A percentile compares a stretch with the other conserved stretches of the same genome.
These are phyloP conservation scores for Phorcus lineatus DNA, from an alignment of 2,888 invertebrate genomes.

Conservation along the genomic window DNA sequence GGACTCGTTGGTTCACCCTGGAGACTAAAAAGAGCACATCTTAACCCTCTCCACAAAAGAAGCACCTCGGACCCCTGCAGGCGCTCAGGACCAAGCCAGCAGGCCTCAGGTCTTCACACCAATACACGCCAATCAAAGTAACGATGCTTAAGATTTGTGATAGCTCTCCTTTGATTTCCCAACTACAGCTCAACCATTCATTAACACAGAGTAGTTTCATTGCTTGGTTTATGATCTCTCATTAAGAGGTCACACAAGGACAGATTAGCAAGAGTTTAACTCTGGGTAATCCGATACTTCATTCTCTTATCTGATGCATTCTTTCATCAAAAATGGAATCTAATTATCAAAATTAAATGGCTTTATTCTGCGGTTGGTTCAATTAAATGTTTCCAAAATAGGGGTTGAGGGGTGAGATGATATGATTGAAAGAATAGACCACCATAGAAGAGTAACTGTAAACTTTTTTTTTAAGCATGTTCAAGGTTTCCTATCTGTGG, in stretches of 20 bases:
- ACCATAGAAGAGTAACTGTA: no score
- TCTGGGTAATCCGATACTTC: no score
- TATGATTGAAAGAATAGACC: no score
- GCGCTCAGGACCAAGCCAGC: background rate
- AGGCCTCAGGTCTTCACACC: background rate
- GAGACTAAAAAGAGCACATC: background rate
- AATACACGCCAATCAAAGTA: background rate
- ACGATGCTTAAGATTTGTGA: background rate
- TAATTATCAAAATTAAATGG: background rate
- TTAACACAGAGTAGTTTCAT: no score
- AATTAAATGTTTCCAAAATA: no score
- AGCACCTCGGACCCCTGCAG: background rate
- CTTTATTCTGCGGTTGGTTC: background rate
- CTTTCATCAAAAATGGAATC: background rate
- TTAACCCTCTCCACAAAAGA: background rate
- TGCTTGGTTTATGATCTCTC: no score
- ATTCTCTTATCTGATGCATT: background rate
- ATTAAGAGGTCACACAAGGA: no score
- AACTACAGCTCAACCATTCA: background rate
- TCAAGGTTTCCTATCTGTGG: no score
- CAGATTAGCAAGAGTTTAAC: no score
- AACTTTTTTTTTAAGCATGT: no score
- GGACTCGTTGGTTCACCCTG: background rate
- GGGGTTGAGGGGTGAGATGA: no score
- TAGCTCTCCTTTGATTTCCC: background rate